Evolutionary conservation across 2,888 invertebrate genomes (phyloP), one percentile per base, ranked within the genome.

Genomic region (Taphrorychus bicolor): DNA sequence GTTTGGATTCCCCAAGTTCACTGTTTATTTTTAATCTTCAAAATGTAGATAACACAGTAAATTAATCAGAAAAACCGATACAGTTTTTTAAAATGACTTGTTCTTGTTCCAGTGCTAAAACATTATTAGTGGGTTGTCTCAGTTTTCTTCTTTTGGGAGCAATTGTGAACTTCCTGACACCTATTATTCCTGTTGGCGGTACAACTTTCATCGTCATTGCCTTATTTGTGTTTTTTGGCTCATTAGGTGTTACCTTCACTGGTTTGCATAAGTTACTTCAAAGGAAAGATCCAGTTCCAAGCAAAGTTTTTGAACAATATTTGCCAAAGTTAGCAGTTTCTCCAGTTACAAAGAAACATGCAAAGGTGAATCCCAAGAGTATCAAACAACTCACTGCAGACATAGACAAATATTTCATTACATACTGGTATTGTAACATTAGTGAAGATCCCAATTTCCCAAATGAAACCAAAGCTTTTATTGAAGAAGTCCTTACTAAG

Each of bases 231-330:
- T 85, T 85, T 77, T 74, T 85, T 40, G 67, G 80, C 0, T 84
- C 86, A 2, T 75, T 86, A 52, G 82, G 83, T 72, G 66, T 84
- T 48, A 86, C 86, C 77, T 85, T 86, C 75, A 82, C 83, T 73
- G 81, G 83, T 75, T 82, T 87, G 21, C 86, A 87, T 74, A 85
- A 84, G 81, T 75, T 87, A 62, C 76, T 88, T 57, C 81, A 81
- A 71, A 79, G 85, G 68, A 86, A 85, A 72, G 85, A 84, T 73
- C 86, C 87, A 4, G 53, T 87, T 48, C 21, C 83, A 83, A 66
- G 84, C 83, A 73, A 82, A 85, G 60, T 66, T 70, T 19, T 63
- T 66, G 14, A 71, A 60, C 49, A 70, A 54, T 58, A 70, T 69
- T 24, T 68, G 7, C 52, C 21, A 2, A 57, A 63, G 59, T 23